A percentile compares a stretch with the other conserved stretches of the same genome.
These are phyloP conservation scores for Melanaphis sacchari DNA, from an alignment of 1,140 invertebrate genomes.

Conservation along the genomic window DNA sequence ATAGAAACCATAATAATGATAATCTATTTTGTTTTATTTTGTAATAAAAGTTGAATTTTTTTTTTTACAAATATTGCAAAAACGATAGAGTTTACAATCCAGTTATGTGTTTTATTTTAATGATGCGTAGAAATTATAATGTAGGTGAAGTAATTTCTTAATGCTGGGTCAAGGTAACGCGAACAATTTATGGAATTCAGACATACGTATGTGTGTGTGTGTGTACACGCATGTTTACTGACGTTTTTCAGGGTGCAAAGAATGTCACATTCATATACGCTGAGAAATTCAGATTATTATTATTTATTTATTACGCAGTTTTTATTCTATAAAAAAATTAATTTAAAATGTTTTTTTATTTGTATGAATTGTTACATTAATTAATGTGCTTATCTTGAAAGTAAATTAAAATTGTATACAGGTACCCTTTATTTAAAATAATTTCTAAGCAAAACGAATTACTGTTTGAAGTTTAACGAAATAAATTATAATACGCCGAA, in stretches of 20 bases:
- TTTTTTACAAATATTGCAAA: not conserved
- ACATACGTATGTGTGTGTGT: not conserved
- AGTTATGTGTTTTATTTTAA: not conserved
- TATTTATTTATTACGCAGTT: not conserved
- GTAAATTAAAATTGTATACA: not conserved
- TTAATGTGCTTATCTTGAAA: not conserved
- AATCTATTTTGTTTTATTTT: not conserved
- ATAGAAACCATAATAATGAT: not conserved
- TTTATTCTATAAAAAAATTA: not conserved
- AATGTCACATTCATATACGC: not conserved
- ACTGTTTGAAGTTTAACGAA: not conserved
- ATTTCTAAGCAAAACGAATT: not conserved
- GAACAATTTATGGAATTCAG: constrained; percentile 30
- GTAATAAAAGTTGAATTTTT: not conserved
- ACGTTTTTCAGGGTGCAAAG: constrained; percentile 4
- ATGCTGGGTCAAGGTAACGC: not conserved
- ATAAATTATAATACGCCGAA: not conserved
- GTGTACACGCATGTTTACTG: not conserved
- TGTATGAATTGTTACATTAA: not conserved
- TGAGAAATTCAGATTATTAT: not conserved
- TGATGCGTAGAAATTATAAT: not conserved
- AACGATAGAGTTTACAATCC: not conserved
- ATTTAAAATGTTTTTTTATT: not conserved
- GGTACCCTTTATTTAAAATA: not conserved
- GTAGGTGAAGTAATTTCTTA: not conserved